Evolutionary conservation across 1,140 invertebrate species (phyloP).

Genomic region (Aethina tumida): DNA sequence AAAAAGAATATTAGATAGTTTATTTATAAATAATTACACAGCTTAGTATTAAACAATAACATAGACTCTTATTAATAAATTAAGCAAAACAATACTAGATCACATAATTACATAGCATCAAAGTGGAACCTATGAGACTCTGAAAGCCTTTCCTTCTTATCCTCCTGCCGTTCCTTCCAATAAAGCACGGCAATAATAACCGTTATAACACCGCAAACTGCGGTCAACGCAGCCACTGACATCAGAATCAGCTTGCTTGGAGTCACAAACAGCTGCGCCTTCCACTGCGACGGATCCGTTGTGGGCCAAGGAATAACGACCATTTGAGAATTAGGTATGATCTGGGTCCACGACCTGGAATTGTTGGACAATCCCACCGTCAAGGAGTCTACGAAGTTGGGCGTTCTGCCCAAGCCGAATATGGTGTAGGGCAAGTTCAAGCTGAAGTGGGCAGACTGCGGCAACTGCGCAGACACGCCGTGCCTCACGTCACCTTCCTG

Average conservation of each 20-base stretch:
- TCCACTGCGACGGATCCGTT: constrained; percentile 72
- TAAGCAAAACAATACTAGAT: too few relatives aligned
- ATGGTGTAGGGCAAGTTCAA: constrained; percentile 89
- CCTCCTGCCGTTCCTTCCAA: constrained; percentile 87
- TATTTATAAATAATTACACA: too few relatives aligned
- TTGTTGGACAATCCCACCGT: constrained; percentile 67
- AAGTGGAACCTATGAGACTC: constrained; percentile 82
- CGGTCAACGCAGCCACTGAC: constrained; percentile 81
- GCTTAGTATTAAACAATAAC: too few relatives aligned
- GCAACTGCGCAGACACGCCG: constrained; percentile 74
- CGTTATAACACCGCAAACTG: constrained; percentile 77
- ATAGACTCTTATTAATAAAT: too few relatives aligned
- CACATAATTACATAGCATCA: constrained; percentile 64
- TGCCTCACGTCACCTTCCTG: constrained; percentile 66
- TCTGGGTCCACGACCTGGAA: constrained; percentile 73
- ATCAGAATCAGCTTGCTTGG: constrained; percentile 88
- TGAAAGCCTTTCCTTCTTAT: constrained; percentile 79
- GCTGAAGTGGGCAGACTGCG: constrained; percentile 85
- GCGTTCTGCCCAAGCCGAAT: constrained; percentile 91
- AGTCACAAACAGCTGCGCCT: constrained; percentile 89
- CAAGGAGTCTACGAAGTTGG: constrained; percentile 92
- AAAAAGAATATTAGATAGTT: too few relatives aligned
- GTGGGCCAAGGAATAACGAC: constrained; percentile 86
- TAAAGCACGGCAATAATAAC: constrained; percentile 80
- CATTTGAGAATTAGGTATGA: constrained; percentile 95